A percentile compares a stretch with the other conserved stretches of the same genome.
Evolutionary conservation across 2,888 invertebrate genomes (phyloP).

Genomic region (Microctonus brassicae): DNA sequence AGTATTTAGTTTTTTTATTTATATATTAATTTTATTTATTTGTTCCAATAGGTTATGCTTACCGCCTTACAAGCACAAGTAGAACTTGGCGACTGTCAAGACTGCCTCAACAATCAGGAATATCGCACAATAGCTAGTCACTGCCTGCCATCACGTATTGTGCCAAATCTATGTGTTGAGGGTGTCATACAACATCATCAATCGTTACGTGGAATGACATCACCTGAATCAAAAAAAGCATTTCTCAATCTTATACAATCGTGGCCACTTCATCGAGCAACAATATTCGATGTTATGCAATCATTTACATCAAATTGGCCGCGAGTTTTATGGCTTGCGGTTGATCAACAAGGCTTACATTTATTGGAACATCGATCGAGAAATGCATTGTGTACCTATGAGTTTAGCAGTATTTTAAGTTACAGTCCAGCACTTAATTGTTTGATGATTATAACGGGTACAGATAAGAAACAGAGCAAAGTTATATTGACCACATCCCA

Average conservation of each 20-base stretch:
- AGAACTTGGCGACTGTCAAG: slow-evolving; percentile 87
- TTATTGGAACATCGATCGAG: slow-evolving; percentile 89
- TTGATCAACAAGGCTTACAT: slow-evolving; percentile 93
- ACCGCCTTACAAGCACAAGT: slow-evolving; percentile 94
- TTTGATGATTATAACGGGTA: slow-evolving; percentile 92
- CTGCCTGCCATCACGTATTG: slow-evolving; percentile 86
- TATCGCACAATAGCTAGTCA: slow-evolving; percentile 81
- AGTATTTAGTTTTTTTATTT: neutral
- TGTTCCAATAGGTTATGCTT: slow-evolving; percentile 83
- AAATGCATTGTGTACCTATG: slow-evolving; percentile 90
- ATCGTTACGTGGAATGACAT: slow-evolving; percentile 87
- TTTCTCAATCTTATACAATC: slow-evolving; percentile 93
- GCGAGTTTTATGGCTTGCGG: slow-evolving; percentile 90
- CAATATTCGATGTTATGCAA: slow-evolving; percentile 97
- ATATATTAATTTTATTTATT: slow-evolving; percentile 2
- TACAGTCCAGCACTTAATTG: slow-evolving; percentile 94
- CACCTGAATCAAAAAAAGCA: slow-evolving; percentile 90
- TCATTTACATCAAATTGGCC: slow-evolving; percentile 97
- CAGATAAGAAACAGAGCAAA: slow-evolving; percentile 92
- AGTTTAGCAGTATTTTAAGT: slow-evolving; percentile 89
- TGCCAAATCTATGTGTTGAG: slow-evolving; percentile 83
- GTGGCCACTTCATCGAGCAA: slow-evolving; percentile 93
- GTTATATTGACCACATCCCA: slow-evolving; percentile 93
- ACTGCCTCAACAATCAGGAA: slow-evolving; percentile 74
- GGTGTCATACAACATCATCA: slow-evolving; percentile 93